A percentile compares a stretch with the other conserved stretches of the same genome.
These are phyloP conservation scores for Ia io DNA, from an alignment of 2,113 vertebrate species.

Conservation along the genomic window DNA sequence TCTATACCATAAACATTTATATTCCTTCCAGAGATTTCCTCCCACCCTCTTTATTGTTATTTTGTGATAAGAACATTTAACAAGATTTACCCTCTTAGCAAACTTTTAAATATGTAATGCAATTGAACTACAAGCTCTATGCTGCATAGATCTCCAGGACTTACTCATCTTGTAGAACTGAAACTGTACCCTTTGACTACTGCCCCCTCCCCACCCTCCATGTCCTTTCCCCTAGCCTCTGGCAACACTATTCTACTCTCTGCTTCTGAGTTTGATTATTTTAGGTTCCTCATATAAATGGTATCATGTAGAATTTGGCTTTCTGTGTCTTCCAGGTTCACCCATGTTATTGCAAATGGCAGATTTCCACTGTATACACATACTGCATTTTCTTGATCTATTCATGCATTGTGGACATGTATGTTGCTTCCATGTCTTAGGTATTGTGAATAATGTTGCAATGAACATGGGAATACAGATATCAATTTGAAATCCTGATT, in stretches of 20 bases:
- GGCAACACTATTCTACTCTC: background rate
- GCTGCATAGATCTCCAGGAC: background rate
- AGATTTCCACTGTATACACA: background rate
- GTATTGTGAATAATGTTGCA: background rate
- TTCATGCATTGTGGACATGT: background rate
- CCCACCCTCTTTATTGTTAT: background rate
- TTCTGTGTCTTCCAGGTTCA: background rate
- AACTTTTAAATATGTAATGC: background rate
- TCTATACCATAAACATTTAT: background rate
- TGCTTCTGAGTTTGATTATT: background rate
- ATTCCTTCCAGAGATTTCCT: background rate
- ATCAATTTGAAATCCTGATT: background rate
- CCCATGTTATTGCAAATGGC: background rate
- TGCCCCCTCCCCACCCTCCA: no score
- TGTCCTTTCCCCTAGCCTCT: background rate
- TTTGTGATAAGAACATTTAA: background rate
- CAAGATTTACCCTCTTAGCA: background rate
- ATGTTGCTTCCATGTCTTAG: background rate
- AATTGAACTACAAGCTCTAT: background rate
- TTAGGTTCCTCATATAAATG: background rate
- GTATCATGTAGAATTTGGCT: background rate
- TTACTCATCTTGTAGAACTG: background rate
- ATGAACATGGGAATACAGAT: background rate
- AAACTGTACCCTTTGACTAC: background rate
- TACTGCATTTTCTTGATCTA: background rate